Conservation (phyloP, 1,140 invertebrate species). For the Goniozus legneri region DNA sequence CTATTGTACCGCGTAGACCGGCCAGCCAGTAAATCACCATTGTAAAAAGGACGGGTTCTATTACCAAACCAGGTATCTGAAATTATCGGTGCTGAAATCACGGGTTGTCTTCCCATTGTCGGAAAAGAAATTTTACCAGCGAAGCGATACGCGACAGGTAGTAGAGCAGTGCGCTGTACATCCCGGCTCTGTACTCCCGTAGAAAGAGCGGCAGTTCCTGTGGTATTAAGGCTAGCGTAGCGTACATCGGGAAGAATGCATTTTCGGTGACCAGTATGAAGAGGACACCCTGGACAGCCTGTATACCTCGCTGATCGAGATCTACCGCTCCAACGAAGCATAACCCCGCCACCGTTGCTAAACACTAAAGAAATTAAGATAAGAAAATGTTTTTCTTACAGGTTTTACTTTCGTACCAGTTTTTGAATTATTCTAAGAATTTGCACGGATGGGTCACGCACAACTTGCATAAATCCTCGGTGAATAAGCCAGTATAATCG, state of each 20-base stretch:
- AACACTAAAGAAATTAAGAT: slow-evolving; percentile 52
- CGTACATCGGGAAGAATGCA: slow-evolving; percentile 83
- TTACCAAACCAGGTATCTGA: slow-evolving; percentile 73
- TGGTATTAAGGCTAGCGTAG: slow-evolving; percentile 74
- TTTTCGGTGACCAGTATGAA: slow-evolving; percentile 85
- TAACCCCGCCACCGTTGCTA: slow-evolving; percentile 72
- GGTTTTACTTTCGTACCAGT: slow-evolving; percentile 69
- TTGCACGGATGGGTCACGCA: slow-evolving; percentile 72
- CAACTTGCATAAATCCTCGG: slow-evolving; percentile 64
- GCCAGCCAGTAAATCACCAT: slow-evolving; percentile 76
- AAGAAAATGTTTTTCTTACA: slow-evolving; percentile 3
- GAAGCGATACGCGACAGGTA: slow-evolving; percentile 73
- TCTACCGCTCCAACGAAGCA: slow-evolving; percentile 71
- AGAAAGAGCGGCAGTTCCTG: slow-evolving; percentile 74
- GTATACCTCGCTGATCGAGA: slow-evolving; percentile 72
- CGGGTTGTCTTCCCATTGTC: too few relatives aligned
- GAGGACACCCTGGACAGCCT: slow-evolving; percentile 76
- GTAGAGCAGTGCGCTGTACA: slow-evolving; percentile 71
- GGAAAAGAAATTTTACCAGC: slow-evolving; percentile 59
- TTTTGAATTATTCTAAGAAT: slow-evolving; percentile 70
- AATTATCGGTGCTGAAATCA: too few relatives aligned
- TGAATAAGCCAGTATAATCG: slow-evolving; percentile 69
- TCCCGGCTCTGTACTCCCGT: slow-evolving; percentile 72
- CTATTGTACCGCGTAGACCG: slow-evolving; percentile 63
- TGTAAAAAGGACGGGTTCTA: slow-evolving; percentile 75